These are phyloP conservation scores for Elaphurus davidianus DNA, from an alignment of 2,113 vertebrate species.

Conservation along the genomic window DNA sequence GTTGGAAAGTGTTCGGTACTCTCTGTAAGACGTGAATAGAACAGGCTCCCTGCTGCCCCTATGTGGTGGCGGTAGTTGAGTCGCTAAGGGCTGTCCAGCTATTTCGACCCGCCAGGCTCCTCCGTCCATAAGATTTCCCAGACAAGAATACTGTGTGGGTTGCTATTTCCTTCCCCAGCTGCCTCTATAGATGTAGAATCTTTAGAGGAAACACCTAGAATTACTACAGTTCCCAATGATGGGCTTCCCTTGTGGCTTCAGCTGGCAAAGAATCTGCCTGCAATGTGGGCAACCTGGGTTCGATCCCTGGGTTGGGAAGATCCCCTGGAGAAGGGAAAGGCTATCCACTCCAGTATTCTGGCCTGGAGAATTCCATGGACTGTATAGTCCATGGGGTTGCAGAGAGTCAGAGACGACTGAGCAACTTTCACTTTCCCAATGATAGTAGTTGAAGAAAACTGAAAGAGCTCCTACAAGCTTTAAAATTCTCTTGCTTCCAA, in stretches of 20 bases:
- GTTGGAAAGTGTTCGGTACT: background rate
- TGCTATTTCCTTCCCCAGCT: background rate
- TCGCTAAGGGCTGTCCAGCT: background rate
- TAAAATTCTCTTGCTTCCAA: background rate
- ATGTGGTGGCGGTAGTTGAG: rapidly evolving
- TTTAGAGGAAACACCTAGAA: background rate
- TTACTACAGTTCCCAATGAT: background rate
- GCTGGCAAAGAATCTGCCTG: background rate
- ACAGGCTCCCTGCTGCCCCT: background rate
- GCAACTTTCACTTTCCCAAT: background rate
- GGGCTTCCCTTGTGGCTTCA: background rate
- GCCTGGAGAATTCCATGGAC: background rate
- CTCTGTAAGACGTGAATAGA: background rate
- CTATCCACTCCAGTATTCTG: background rate
- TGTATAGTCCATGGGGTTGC: background rate
- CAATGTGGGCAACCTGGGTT: background rate
- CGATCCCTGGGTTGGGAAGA: background rate
- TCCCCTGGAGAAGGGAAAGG: background rate
- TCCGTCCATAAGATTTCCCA: background rate
- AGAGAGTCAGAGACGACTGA: background rate
- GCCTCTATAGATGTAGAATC: background rate
- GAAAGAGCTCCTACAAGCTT: background rate
- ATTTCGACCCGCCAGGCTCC: background rate
- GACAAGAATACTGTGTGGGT: background rate
- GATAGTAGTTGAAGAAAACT: background rate